Evolutionary conservation across 2,113 vertebrate species (phyloP).

Genomic region (Tretioscincus oriximinensis): DNA sequence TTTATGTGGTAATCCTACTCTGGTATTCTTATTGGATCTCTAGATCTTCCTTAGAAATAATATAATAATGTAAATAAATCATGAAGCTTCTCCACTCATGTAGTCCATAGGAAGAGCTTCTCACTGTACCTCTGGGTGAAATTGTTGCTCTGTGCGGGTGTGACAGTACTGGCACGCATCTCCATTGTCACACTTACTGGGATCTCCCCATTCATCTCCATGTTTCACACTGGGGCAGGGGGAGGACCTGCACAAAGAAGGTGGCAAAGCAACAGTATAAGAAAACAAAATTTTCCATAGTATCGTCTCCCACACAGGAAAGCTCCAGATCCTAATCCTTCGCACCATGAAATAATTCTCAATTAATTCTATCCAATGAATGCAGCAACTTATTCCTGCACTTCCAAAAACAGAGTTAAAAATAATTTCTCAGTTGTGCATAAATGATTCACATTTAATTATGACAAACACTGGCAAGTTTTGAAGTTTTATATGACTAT

Average conservation of each 20-base stretch:
- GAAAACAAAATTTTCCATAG: accelerated
- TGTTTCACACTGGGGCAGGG: conserved; percentile 96
- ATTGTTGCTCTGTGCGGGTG: conserved; percentile 96
- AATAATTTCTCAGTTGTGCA: not conserved
- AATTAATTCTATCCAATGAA: not conserved
- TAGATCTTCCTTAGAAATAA: not conserved
- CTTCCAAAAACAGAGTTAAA: conserved; percentile 15
- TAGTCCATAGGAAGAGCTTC: not conserved
- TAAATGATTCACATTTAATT: conserved; percentile 15
- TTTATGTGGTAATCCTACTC: not conserved
- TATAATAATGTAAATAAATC: not conserved
- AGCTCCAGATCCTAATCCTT: not conserved
- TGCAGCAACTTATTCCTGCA: conserved; percentile 11
- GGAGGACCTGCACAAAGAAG: conserved; percentile 79
- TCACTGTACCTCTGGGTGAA: conserved; percentile 90
- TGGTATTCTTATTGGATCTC: not conserved
- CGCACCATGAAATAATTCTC: not conserved
- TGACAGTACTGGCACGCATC: conserved; percentile 96
- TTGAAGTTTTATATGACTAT: not conserved
- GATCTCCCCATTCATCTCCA: conserved; percentile 97
- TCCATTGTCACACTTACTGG: conserved; percentile 93
- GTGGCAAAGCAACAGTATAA: conserved; percentile 26
- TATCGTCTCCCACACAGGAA: not conserved
- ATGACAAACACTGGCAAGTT: not conserved
- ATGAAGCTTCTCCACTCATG: conserved; percentile 29